These are phyloP conservation scores for Smutsia temminckii DNA, from an alignment of 2,797 vertebrate species.

Conservation along the genomic window DNA sequence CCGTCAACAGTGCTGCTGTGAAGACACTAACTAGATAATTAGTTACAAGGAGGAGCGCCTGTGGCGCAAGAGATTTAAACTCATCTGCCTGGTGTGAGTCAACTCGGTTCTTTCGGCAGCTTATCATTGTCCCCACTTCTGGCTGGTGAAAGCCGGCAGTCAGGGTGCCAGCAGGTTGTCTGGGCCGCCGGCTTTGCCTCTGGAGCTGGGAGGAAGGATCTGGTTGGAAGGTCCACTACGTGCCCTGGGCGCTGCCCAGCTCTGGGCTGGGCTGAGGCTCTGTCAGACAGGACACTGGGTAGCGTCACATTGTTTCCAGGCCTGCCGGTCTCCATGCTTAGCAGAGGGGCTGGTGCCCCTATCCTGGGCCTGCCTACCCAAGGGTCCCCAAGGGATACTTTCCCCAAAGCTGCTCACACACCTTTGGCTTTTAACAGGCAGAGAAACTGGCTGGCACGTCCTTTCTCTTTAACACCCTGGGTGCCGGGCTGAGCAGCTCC, in stretches of 20 bases:
- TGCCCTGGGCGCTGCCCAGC: background rate
- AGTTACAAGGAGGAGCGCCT: background rate
- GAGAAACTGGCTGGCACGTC: background rate
- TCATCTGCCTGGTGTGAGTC: background rate
- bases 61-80: too few relatives aligned
- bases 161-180: accelerated
- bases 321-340: background rate
- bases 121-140: background rate
- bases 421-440: background rate
- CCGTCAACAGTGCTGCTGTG: background rate
- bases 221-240: accelerated
- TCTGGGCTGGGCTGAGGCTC: too few relatives aligned
- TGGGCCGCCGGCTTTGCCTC: background rate
- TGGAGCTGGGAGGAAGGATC: too few relatives aligned
- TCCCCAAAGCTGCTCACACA: background rate
- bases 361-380: background rate
- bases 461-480: background rate
- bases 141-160: background rate
- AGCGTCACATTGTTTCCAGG: accelerated
- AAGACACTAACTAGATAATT: too few relatives aligned
- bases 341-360: background rate
- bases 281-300: accelerated
- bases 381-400: background rate
- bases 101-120: background rate
- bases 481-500: accelerated